Evolutionary conservation across 2,113 vertebrate species (phyloP), one percentile per base, ranked within the genome.

Genomic region (Pelmatolapia mariae): DNA sequence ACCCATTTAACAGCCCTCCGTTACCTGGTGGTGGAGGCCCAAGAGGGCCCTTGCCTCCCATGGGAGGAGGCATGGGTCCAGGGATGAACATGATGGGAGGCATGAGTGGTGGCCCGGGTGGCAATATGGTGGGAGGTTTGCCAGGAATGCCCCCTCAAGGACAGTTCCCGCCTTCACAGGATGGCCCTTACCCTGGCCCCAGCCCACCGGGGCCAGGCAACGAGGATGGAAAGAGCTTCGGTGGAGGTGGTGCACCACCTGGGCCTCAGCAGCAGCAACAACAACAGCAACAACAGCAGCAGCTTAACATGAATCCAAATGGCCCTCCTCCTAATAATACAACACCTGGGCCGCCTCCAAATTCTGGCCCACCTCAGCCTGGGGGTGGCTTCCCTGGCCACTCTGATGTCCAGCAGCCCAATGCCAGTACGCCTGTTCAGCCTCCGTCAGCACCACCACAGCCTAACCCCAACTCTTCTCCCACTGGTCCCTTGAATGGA

Each of bases 91-190:
- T 97, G 95, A 97, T 97, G 96, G 92, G 94, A 54, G 95, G 95
- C 3, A 96, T 97, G 94, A 95, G 96, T 38, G 95, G 95, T 43
- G 96, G 96, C 31, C 96, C 95, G 1, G 96, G 95, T 79, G 94
- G 95, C 52, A 96, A 95, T 83, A 97, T 97, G 95, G 94, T 96
- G 11, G 98, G 98, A 71, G 95, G 96, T 13, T 97, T 98, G 56
- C 97, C 97, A 11, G 93, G 97, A 6, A 95, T 96, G 45, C 97
- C 98, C 38, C 98, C 98, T 59, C 99, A 98, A 89, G 98, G 98
- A 95, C 98, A 98, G 56, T 98, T 98, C 4, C 96, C 98, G 12
- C 95, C 97, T 56, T 96, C 96, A 38, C 98, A 96, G 71, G 96
- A 97, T 73, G 96, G 96, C 13, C 95, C 96, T 4, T 97, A 96